Base-by-base conservation (phyloP, 2,113 vertebrate genomes). In the Eulemur macaco region DNA sequence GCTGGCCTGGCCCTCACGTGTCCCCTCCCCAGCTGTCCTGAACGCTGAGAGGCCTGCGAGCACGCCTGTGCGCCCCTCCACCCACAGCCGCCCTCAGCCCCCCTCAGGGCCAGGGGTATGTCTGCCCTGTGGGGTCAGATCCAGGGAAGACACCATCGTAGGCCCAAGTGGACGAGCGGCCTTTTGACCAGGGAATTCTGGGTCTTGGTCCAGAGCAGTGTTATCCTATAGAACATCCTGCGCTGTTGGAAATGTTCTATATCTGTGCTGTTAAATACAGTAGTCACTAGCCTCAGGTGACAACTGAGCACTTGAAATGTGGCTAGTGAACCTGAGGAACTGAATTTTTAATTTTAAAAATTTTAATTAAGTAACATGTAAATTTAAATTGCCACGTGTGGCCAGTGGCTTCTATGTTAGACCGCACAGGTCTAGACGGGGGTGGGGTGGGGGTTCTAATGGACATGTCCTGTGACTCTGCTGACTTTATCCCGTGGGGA, bases 291-390 rank as follows among this genome's bases (percentile, higher is more conserved):
- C 42, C 27, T 60, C 12, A 6, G 11, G 23, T 25, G 45, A 69
- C 74, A 25, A 8, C 0, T 47, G 39, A 54, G 39, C 23, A 25
- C 60, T 69, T 85, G 45, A 77, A 37, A 69, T 69, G 42, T 92
- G 63, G 84, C 83, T 54, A 86, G 29, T 2, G 31, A 6, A 69
- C 34, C 64, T 63, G 69, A 96, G 50, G 47, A 93, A 74, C 1
- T 66, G n/a, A 68, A 95, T 54, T 91, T 95, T 93, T 83, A 34
- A 47, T 88, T 63, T 52, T 31, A 63, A 78, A 86, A 34, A 31
- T 84, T 47, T 50, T 27, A 86, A 58, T 56, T 63, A 81, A 45
- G 13, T 54, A 54, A 42, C 52, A 71, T 56, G 69, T 50, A 80
- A 39, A 81, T 92, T 27, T n/a, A 81, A 86, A 39, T 77, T 29